Evolutionary conservation across 2,888 invertebrate genomes (phyloP).

Genomic region (Schizaphis graminum): DNA sequence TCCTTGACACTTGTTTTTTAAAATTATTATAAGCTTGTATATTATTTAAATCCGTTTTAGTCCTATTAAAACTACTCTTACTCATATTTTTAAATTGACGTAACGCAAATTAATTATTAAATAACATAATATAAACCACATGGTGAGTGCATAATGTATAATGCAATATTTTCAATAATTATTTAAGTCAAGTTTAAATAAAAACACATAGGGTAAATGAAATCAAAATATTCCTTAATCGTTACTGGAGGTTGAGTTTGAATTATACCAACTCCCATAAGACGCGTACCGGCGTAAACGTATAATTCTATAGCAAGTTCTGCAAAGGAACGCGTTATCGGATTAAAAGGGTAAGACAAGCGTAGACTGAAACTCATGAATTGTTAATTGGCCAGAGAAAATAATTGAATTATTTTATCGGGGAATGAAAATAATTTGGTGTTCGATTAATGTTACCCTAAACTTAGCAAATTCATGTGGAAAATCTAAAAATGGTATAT

Average conservation of each 20-base stretch:
- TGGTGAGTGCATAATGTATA: not conserved
- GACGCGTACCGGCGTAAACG: not conserved
- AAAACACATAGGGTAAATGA: not conserved
- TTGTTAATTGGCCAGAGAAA: slow-evolving; percentile 1
- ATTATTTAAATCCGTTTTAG: not conserved
- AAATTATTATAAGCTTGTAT: not conserved
- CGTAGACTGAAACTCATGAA: not conserved
- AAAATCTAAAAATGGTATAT: not conserved
- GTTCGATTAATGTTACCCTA: not conserved
- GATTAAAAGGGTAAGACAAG: slow-evolving; percentile 4
- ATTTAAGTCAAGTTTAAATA: not conserved
- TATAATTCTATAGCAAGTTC: not conserved
- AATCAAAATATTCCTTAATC: not conserved
- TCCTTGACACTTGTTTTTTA: not conserved
- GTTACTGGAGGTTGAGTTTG: not conserved
- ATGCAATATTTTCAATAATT: not conserved
- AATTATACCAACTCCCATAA: not conserved
- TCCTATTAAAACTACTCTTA: not conserved
- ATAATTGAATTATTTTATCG: not conserved
- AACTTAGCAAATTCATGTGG: not conserved
- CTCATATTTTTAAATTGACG: not conserved
- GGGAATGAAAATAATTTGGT: not conserved
- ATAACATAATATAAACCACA: not conserved
- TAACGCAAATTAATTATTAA: not conserved
- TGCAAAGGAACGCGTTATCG: not conserved